Conservation (phyloP, 2,888 invertebrate species). For the Drosophila sordidapex region DNA sequence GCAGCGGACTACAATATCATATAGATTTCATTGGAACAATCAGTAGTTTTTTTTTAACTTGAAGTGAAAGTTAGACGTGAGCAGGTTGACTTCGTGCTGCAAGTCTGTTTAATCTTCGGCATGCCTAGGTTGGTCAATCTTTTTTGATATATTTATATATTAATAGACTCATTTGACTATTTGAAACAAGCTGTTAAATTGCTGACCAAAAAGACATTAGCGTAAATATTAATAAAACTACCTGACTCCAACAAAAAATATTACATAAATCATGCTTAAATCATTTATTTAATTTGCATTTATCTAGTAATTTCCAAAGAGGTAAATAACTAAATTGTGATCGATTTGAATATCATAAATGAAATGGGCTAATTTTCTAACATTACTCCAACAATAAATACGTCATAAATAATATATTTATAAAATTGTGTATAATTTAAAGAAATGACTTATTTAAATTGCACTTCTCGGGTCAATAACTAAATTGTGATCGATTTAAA, state of each 20-base stretch:
- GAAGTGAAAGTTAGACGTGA: background rate
- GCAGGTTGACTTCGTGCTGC: background rate
- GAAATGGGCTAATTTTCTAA: background rate
- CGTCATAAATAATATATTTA: background rate
- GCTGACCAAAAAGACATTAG: background rate
- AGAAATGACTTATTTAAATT: background rate
- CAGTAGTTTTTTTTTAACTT: background rate
- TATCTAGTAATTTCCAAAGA: too few species aligned
- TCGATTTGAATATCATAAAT: background rate
- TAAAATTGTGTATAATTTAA: background rate
- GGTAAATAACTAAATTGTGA: background rate
- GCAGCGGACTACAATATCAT: background rate
- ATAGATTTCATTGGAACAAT: background rate
- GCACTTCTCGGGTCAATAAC: background rate
- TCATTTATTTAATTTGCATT: too few species aligned
- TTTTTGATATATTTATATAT: background rate
- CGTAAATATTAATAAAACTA: background rate
- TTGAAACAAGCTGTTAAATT: background rate
- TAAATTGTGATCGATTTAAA: conserved; percentile 1
- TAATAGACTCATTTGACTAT: background rate
- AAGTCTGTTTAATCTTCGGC: background rate
- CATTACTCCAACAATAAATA: background rate
- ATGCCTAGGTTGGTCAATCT: background rate
- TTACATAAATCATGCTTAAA: too few species aligned
- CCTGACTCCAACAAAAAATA: too few species aligned